Evolutionary conservation across 1,140 invertebrate species (phyloP), one percentile per base, ranked within the genome.

Genomic region (Drosophila ogumai): DNA sequence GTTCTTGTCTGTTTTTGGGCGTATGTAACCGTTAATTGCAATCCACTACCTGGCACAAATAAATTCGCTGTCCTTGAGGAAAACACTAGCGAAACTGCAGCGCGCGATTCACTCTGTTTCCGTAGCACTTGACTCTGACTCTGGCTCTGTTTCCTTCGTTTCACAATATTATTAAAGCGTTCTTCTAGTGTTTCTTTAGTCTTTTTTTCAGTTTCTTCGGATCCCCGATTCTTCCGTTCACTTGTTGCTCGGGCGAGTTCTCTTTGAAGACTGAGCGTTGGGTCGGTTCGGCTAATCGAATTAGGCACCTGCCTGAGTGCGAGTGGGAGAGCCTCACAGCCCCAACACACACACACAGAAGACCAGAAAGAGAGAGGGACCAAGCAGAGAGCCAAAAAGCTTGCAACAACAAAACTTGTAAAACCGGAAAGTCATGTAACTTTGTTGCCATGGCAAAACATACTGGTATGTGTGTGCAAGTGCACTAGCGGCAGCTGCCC

Each of bases 341-440:
- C 50, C 50, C 50, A n/a, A 55, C 34, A n/a, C 19, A 22, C 19
- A 22, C 19, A 54, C n/a, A 12, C 47, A 10, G 19, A 46, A 17
- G 25, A 15, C 6, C 19, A 22, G 19, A 36, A 19, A 34, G 10
- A 57, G 41, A 32, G 9, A n/a, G 31, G 49, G 40, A 49, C 12
- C 31, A 12, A 25, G 17, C 13, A 46, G n/a, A 59, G 77, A 47
- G 64, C 38, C 59, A 75, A 61, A 79, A 77, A 80, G 57, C 75
- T 87, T 59, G 65, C 32, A 44, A 44, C 47, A 63, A 56, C 40
- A 60, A 76, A 88, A 87, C 84, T 57, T 88, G 84, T 90, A 71
- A 81, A 90, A 90, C 85, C 81, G 71, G 85, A 90, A 79, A 71
- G 64, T 54, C 67, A 75, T 90, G 86, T 90, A 85, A 74, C 47